Conservation (phyloP, 1,140 invertebrate species). For the Lordiphosa collinella region DNA sequence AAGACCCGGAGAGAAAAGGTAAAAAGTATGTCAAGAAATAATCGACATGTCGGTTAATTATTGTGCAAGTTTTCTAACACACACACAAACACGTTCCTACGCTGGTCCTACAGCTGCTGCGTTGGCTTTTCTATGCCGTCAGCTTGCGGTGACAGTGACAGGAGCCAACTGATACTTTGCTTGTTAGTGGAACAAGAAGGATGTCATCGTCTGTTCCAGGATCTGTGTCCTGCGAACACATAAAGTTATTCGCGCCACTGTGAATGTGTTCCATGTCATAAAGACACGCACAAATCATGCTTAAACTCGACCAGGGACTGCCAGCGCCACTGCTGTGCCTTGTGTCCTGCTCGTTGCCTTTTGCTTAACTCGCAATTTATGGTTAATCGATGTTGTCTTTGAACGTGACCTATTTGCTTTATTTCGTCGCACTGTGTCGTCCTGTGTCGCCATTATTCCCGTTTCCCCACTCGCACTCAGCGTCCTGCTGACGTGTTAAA, state of each 20-base stretch:
- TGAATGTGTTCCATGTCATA: conserved; percentile 60
- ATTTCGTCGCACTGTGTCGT: conserved; percentile 50
- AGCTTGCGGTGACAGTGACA: conserved; percentile 62
- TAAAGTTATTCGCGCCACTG: conserved; percentile 42
- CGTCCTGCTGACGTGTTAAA: conserved; percentile 76
- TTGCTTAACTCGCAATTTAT: conserved; percentile 79
- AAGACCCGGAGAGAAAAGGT: conserved; percentile 43
- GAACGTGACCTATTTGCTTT: conserved; percentile 79
- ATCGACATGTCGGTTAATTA: conserved; percentile 78
- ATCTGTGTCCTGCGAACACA: conserved; percentile 22
- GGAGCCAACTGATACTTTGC: conserved; percentile 28
- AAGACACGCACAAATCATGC: conserved; percentile 77
- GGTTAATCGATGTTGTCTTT: conserved; percentile 79
- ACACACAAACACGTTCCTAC: conserved; percentile 20
- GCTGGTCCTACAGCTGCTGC: conserved; percentile 27
- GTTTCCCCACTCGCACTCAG: conserved; percentile 35
- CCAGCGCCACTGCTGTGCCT: conserved; percentile 17
- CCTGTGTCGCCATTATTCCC: conserved; percentile 40
- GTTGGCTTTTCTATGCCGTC: conserved; percentile 52
- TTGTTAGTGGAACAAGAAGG: conserved; percentile 51
- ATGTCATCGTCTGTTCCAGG: conserved; percentile 34
- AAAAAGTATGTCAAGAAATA: conserved; percentile 70
- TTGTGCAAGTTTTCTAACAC: conserved; percentile 66
- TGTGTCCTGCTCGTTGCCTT: conserved; percentile 62
- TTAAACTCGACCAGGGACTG: conserved; percentile 44